phyloP scores from a whole-genome alignment of 2,113 vertebrate genomes.

The Glaucomys volans region DNA sequence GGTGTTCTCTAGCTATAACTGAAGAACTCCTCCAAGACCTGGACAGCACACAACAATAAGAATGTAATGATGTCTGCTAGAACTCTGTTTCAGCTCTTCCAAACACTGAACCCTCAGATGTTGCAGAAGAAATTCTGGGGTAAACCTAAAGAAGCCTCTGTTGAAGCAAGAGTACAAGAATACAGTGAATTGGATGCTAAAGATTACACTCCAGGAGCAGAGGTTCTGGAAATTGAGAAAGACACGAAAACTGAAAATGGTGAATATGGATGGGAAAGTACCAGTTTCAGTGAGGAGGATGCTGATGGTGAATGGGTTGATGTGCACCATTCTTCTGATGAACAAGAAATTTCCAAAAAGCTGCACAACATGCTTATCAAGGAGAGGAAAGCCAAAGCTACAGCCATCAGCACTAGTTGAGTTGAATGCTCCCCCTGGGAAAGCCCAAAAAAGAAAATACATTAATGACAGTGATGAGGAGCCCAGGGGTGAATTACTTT shows the following conservation, averaged over 20 bases:
- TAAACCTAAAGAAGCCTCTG: slow-evolving; percentile 94
- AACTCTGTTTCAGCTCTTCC: slow-evolving; percentile 96
- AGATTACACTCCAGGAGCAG: slow-evolving; percentile 97
- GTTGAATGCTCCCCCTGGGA: slow-evolving; percentile 84
- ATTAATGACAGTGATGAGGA: slow-evolving; percentile 90
- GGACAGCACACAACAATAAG: slow-evolving; percentile 97
- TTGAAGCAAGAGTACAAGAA: slow-evolving; percentile 93
- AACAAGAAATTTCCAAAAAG: slow-evolving; percentile 91
- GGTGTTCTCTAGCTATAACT: slow-evolving; percentile 95
- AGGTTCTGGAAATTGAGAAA: slow-evolving; percentile 92
- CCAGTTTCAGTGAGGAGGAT: slow-evolving; percentile 91
- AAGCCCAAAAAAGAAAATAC: slow-evolving; percentile 93
- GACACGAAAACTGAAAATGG: slow-evolving; percentile 84
- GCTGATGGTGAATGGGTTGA: slow-evolving; percentile 96
- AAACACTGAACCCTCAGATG: slow-evolving; percentile 95
- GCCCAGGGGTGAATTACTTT: slow-evolving; percentile 94
- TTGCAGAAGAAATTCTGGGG: slow-evolving; percentile 95
- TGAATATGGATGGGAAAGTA: slow-evolving; percentile 95
- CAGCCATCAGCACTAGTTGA: slow-evolving; percentile 91
- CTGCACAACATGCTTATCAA: slow-evolving; percentile 90
- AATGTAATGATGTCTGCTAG: slow-evolving; percentile 98
- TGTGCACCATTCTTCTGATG: slow-evolving; percentile 95
- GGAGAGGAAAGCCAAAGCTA: slow-evolving; percentile 93
- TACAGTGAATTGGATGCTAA: slow-evolving; percentile 95
- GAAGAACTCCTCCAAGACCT: slow-evolving; percentile 97